Conservation (phyloP, 1,140 invertebrate species). For the Heterodera carotae region DNA sequence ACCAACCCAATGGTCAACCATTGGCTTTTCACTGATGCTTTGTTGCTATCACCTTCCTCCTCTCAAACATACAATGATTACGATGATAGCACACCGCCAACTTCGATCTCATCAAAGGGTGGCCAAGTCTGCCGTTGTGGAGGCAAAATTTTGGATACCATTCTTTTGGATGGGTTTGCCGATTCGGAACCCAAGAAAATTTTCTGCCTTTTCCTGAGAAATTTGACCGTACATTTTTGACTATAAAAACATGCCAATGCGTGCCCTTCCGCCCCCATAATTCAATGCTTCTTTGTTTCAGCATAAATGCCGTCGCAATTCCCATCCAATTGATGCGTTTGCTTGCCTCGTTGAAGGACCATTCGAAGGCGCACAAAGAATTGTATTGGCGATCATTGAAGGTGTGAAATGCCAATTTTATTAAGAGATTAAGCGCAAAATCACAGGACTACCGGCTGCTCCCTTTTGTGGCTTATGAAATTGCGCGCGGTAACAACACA, state of each 20-base stretch:
- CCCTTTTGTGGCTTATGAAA: constrained; percentile 48
- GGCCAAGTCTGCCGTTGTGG: constrained; percentile 39
- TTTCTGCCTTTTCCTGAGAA: no score
- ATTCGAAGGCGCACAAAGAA: constrained; percentile 53
- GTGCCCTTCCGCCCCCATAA: no score
- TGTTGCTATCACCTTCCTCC: not conserved
- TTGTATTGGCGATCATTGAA: constrained; percentile 49
- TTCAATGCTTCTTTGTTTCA: no score
- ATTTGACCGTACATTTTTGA: no score
- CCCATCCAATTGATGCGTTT: constrained; percentile 44
- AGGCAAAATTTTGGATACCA: constrained; percentile 31
- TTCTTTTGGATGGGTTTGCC: not conserved
- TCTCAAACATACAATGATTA: not conserved
- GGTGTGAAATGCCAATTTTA: constrained; percentile 8
- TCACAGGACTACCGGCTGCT: constrained; percentile 47
- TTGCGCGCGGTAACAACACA: constrained; percentile 32
- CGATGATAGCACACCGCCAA: not conserved
- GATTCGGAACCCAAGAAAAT: no score
- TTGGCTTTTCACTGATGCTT: not conserved
- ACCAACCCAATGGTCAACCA: constrained; percentile 11
- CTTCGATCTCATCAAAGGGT: not conserved
- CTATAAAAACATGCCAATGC: no score
- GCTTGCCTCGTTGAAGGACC: constrained; percentile 45
- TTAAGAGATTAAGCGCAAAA: not conserved
- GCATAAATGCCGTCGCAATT: constrained; percentile 44